Evolutionary conservation across 2,888 invertebrate genomes (phyloP).

Genomic region (Diarsia rubi): DNA sequence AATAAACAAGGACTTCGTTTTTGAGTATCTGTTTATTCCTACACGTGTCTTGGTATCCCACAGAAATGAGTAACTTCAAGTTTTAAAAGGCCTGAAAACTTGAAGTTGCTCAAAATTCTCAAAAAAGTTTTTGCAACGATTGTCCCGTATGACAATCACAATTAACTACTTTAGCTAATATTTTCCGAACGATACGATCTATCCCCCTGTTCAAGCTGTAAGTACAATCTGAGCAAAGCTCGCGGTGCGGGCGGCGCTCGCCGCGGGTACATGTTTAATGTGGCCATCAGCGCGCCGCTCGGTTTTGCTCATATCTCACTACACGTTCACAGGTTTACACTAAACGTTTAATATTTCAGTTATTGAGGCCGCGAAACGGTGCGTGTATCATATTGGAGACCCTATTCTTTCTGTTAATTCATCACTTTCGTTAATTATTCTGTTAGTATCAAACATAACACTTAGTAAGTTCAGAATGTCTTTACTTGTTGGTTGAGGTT

Average conservation of each 20-base stretch:
- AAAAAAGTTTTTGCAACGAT: neutral
- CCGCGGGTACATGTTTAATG: constrained; percentile 38
- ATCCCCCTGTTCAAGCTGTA: neutral
- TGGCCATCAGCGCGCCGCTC: constrained; percentile 25
- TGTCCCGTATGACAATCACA: too few relatives aligned
- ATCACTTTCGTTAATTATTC: neutral
- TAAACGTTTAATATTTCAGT: constrained; percentile 17
- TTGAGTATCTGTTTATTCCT: neutral
- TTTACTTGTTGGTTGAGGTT: neutral
- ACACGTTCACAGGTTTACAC: constrained; percentile 4
- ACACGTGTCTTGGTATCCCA: neutral
- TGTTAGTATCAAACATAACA: neutral
- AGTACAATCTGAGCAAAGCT: neutral
- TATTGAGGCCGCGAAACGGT: neutral
- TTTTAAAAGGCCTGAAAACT: neutral
- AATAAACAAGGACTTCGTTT: neutral
- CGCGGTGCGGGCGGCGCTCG: neutral
- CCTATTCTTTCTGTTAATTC: neutral
- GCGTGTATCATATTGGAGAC: neutral
- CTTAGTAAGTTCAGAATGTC: neutral
- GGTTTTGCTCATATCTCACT: constrained; percentile 6
- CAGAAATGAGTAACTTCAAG: neutral
- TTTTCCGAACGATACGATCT: too few relatives aligned
- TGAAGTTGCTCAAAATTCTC: neutral
- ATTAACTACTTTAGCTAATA: neutral